These are phyloP conservation scores for Pholis gunnellus DNA, from an alignment of 2,113 vertebrate species.

Conservation along the genomic window DNA sequence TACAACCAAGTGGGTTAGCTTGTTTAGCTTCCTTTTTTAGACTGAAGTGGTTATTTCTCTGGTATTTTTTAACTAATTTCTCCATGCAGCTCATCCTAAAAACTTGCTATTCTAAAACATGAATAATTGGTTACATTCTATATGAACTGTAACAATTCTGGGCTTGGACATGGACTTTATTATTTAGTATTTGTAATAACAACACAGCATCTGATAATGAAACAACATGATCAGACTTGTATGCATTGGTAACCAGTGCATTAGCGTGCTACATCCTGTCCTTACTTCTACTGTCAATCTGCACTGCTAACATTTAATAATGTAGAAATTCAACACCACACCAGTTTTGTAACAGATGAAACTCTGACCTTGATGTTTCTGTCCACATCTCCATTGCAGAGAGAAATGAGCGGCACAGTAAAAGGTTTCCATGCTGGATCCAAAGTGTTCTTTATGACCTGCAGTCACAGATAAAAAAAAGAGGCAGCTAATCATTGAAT, in stretches of 20 bases:
- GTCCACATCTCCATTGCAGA: slow-evolving; percentile 95
- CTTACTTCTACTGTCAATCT: neutral
- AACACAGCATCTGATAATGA: neutral
- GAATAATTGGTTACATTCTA: neutral
- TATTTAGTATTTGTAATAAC: neutral
- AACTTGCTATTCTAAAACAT: neutral
- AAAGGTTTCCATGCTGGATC: slow-evolving; percentile 96
- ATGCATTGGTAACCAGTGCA: neutral
- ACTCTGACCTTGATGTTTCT: slow-evolving; percentile 91
- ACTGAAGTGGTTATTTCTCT: neutral
- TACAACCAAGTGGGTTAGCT: neutral
- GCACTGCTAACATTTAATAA: neutral
- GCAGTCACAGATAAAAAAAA: slow-evolving; percentile 44
- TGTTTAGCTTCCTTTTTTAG: neutral
- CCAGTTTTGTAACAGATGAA: slow-evolving; percentile 2
- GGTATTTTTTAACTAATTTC: neutral
- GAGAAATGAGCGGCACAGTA: slow-evolving; percentile 93
- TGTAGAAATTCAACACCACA: neutral
- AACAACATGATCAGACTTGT: neutral
- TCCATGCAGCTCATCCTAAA: neutral
- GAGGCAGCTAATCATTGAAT: neutral
- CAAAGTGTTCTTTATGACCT: slow-evolving; percentile 99
- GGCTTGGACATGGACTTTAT: neutral
- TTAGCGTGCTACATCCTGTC: neutral
- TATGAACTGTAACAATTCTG: neutral